Evolutionary conservation across 1,140 invertebrate species (phyloP).

Genomic region (Micrasema longulum): DNA sequence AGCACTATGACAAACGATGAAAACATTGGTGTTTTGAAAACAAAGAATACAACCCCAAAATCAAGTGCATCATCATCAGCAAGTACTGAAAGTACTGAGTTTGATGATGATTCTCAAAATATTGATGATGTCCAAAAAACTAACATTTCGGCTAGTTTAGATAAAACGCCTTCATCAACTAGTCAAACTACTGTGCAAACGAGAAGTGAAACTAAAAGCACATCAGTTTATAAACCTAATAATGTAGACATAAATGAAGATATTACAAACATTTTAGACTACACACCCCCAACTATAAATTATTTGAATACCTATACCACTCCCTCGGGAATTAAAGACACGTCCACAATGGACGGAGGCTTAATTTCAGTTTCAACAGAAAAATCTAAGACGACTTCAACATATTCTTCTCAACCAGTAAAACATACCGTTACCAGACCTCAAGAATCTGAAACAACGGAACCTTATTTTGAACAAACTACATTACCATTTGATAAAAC

Average conservation of each 20-base stretch:
- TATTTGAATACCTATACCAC: not conserved
- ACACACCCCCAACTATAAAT: not conserved
- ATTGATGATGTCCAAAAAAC: conserved; percentile 17
- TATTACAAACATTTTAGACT: conserved; percentile 10
- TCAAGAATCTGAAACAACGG: not conserved
- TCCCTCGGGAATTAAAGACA: not conserved
- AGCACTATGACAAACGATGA: not conserved
- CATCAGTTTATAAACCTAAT: conserved; percentile 3
- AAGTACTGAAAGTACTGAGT: conserved; percentile 6
- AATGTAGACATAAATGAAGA: conserved; percentile 10
- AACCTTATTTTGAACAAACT: not conserved
- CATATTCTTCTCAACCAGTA: too few relatives aligned
- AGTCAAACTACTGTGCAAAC: not conserved
- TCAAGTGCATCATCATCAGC: not conserved
- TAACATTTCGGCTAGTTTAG: not conserved
- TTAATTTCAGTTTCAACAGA: not conserved
- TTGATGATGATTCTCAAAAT: conserved; percentile 13
- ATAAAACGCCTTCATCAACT: conserved; percentile 5
- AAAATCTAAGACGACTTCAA: conserved; percentile 1
- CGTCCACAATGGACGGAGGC: not conserved
- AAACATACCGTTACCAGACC: not conserved
- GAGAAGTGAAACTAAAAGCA: too few relatives aligned
- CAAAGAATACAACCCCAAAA: not conserved
- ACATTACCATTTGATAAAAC: conserved; percentile 5
- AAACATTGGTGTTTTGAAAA: not conserved